A percentile compares a stretch with the other conserved stretches of the same genome.
These are phyloP conservation scores for Drosophila erecta DNA, from an alignment of 1,140 invertebrate species.

Conservation along the genomic window DNA sequence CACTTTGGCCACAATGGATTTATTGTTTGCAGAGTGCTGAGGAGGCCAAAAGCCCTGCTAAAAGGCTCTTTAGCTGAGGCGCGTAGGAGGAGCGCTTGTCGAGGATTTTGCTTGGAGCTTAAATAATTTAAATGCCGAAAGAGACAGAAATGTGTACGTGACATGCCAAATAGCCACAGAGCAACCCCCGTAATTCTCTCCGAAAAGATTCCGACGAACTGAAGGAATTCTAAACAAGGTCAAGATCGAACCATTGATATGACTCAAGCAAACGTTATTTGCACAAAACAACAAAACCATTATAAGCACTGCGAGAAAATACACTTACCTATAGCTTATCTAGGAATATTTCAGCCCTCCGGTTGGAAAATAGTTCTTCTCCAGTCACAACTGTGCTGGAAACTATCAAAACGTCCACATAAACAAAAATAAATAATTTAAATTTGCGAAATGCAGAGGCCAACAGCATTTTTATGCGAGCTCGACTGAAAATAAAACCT, in stretches of 20 bases:
- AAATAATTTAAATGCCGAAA: conserved; percentile 52
- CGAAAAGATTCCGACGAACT: not conserved
- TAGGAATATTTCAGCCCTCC: not conserved
- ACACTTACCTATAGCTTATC: not conserved
- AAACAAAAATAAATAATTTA: not conserved
- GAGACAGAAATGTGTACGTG: conserved; percentile 22
- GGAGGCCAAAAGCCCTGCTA: conserved; percentile 50
- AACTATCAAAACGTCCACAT: not conserved
- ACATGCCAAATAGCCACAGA: conserved; percentile 22
- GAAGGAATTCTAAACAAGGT: conserved; percentile 35
- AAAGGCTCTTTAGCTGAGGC: conserved; percentile 58
- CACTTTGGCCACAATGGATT: conserved; percentile 81
- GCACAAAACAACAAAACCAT: conserved; percentile 4
- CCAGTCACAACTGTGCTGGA: not conserved
- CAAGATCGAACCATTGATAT: conserved; percentile 20
- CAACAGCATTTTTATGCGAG: not conserved
- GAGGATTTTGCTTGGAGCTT: conserved; percentile 28
- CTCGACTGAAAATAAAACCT: not conserved
- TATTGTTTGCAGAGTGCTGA: conserved; percentile 67
- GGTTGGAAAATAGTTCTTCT: not conserved
- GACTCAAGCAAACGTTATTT: conserved; percentile 1
- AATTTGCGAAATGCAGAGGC: not conserved
- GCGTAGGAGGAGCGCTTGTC: conserved; percentile 13
- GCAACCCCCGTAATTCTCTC: not conserved
- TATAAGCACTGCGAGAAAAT: conserved; percentile 2